Evolutionary conservation across 2,888 invertebrate genomes (phyloP).

Genomic region (Luperina nickerlii): DNA sequence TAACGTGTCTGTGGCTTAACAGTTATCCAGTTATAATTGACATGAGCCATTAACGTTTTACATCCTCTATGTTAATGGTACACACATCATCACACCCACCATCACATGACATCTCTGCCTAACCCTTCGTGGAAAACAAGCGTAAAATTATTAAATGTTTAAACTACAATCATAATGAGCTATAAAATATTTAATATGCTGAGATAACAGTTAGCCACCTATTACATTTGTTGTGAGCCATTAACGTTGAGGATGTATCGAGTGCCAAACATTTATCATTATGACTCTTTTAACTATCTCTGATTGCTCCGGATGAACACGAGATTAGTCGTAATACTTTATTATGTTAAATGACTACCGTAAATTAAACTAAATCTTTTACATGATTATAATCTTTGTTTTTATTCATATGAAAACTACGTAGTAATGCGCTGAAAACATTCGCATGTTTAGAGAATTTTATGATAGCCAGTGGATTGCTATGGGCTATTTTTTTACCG

Average conservation of each 20-base stretch:
- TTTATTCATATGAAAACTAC: not conserved
- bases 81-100: no score
- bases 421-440: not conserved
- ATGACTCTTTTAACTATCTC: slow-evolving; percentile 41
- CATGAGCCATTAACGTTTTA: no score
- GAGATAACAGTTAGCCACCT: no score
- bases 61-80: no score
- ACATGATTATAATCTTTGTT: slow-evolving; percentile 6
- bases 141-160: no score
- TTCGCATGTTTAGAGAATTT: not conserved
- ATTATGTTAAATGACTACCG: slow-evolving; percentile 19
- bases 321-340: slow-evolving; percentile 39
- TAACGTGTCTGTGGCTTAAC: no score
- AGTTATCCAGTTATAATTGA: no score
- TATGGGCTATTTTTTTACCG: not conserved
- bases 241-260: slow-evolving; percentile 53
- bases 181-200: no score
- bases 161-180: no score
- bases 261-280: slow-evolving; percentile 56
- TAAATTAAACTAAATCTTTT: slow-evolving; percentile 25
- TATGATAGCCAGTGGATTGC: not conserved
- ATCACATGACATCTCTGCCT: not conserved
- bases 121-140: no score
- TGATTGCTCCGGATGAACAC: slow-evolving; percentile 32
- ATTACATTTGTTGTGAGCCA: no score